These are phyloP conservation scores for Carassius gibelio DNA, from an alignment of 2,113 vertebrate genomes.

Conservation along the genomic window DNA sequence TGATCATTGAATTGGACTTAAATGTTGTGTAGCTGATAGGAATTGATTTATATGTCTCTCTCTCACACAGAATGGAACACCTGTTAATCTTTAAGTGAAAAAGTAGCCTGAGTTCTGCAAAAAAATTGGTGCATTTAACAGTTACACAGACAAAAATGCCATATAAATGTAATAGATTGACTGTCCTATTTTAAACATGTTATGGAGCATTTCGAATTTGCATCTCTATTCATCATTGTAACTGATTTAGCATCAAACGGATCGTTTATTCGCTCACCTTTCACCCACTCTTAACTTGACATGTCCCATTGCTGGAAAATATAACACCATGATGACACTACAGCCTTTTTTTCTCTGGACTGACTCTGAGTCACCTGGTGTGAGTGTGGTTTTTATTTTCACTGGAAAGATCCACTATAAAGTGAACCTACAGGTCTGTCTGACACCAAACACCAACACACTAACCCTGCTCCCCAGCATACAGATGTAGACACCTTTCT, in stretches of 20 bases:
- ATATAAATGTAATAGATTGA: not conserved
- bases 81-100: not conserved
- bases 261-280: not conserved
- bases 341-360: not conserved
- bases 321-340: constrained; percentile 22
- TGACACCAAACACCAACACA: constrained; percentile 45
- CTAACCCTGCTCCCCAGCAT: constrained; percentile 3
- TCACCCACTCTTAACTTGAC: constrained; percentile 45
- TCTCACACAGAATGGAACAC: not conserved
- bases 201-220: not conserved
- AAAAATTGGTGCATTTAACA: not conserved
- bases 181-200: not conserved
- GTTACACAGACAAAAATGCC: not conserved
- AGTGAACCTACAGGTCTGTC: constrained; percentile 27
- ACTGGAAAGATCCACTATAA: constrained; percentile 50
- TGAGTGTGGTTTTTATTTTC: constrained; percentile 36
- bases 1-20: not conserved
- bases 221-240: not conserved
- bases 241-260: not conserved
- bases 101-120: too few relatives aligned
- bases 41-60: not conserved
- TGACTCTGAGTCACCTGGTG: constrained; percentile 42
- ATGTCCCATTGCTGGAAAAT: constrained; percentile 41
- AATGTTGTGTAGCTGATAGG: not conserved
- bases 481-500: constrained; percentile 1